Conservation (phyloP, 2,888 invertebrate species). For the Sinelater perroti region DNA sequence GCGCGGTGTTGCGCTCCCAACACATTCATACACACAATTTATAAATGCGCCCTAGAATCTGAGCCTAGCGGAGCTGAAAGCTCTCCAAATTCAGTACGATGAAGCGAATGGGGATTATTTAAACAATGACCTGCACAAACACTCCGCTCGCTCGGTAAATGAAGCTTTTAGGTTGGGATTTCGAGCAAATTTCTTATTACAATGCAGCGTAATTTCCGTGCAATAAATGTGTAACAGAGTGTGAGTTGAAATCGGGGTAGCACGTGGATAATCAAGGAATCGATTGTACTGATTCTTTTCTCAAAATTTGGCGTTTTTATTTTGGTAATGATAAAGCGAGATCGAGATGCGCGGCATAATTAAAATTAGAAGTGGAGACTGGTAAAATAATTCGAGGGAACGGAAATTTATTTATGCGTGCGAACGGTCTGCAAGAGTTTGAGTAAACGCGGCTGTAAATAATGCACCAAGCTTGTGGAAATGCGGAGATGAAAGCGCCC, state of each 20-base stretch:
- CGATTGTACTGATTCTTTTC: not conserved
- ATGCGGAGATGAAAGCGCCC: not conserved
- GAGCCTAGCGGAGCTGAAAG: constrained; percentile 2
- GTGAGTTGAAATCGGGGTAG: not conserved
- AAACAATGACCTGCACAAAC: constrained; percentile 18
- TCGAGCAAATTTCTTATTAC: not conserved
- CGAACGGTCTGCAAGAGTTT: not conserved
- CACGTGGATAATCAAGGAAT: not conserved
- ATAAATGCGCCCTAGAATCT: constrained; percentile 3
- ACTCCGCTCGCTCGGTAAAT: not conserved
- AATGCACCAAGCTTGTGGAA: not conserved
- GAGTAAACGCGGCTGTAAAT: not conserved
- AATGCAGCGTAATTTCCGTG: constrained; percentile 8
- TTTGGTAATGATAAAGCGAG: not conserved
- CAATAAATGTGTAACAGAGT: not conserved
- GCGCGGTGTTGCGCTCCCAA: not conserved
- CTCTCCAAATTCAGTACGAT: constrained; percentile 2
- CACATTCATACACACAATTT: constrained; percentile 1
- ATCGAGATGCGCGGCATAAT: not conserved
- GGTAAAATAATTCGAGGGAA: not conserved
- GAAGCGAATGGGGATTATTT: constrained; percentile 9
- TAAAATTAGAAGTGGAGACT: not conserved
- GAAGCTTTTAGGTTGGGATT: constrained; percentile 5
- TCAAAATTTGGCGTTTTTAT: not conserved
- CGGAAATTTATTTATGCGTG: not conserved